These are phyloP conservation scores for Mastacembelus armatus DNA, from an alignment of 2,797 vertebrate genomes.

Conservation along the genomic window DNA sequence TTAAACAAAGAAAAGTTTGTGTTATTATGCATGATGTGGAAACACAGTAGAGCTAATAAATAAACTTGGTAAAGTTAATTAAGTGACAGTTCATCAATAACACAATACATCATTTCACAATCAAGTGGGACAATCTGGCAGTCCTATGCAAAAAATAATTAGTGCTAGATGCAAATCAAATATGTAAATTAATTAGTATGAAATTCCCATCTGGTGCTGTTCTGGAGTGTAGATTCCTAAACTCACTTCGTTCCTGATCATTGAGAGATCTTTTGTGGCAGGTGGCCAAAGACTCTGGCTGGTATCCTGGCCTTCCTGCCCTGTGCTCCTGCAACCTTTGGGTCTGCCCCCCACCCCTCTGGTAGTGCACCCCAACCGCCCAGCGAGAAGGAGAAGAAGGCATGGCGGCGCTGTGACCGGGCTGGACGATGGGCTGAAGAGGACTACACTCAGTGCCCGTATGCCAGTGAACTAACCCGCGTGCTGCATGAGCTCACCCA, in stretches of 20 bases:
- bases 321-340: slow-evolving; percentile 83
- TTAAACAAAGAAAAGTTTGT: background rate
- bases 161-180: slow-evolving; percentile 42
- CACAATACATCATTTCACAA: slow-evolving; percentile 38
- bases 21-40: slow-evolving; percentile 6
- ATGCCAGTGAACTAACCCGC: slow-evolving; percentile 89
- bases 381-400: slow-evolving; percentile 83
- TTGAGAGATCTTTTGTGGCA: slow-evolving; percentile 55
- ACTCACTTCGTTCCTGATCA: slow-evolving; percentile 8
- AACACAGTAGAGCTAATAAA: slow-evolving; percentile 14
- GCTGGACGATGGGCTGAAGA: slow-evolving; percentile 89
- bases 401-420: slow-evolving; percentile 89
- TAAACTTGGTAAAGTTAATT: slow-evolving; percentile 35
- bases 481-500: slow-evolving; percentile 90
- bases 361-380: slow-evolving; percentile 34
- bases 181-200: slow-evolving; percentile 51
- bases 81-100: slow-evolving; percentile 32
- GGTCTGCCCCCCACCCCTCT: slow-evolving; percentile 72
- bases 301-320: slow-evolving; percentile 89
- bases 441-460: slow-evolving; percentile 91
- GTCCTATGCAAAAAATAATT: slow-evolving; percentile 44
- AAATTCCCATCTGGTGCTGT: slow-evolving; percentile 51
- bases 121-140: slow-evolving; percentile 33
- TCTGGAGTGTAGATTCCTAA: slow-evolving; percentile 10
- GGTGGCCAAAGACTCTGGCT: slow-evolving; percentile 92